A percentile compares a stretch with the other conserved stretches of the same genome.
phyloP scores from a whole-genome alignment of 1,140 invertebrate species.

The Aphelinus atriplicis region DNA sequence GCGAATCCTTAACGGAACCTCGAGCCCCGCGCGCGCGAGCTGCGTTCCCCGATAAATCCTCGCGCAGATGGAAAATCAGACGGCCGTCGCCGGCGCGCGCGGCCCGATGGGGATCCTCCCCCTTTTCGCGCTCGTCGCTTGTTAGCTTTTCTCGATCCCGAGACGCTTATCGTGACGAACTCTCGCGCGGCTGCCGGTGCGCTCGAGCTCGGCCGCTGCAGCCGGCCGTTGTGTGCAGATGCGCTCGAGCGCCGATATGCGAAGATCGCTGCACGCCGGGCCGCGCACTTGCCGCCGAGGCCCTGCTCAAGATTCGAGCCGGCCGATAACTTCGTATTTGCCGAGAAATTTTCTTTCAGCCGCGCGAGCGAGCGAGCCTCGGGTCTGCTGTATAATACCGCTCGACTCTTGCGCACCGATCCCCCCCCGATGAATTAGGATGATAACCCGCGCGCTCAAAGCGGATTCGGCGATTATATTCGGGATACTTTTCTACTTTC shows the following conservation, averaged over 20 bases:
- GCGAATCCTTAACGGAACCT: conserved; percentile 51
- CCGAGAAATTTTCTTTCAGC: conserved; percentile 22
- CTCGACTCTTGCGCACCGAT: too few species aligned
- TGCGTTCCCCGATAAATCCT: conserved; percentile 47
- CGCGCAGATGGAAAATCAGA: background rate
- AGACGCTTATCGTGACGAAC: conserved; percentile 16
- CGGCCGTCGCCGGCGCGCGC: background rate
- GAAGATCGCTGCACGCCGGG: background rate
- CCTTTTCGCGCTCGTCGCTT: conserved; percentile 44
- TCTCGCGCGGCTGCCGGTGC: background rate
- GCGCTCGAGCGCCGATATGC: background rate
- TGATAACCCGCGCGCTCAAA: conserved; percentile 24
- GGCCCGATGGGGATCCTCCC: background rate
- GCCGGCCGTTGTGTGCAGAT: background rate
- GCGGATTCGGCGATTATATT: conserved; percentile 19
- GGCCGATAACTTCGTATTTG: conserved; percentile 28
- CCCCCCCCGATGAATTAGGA: conserved; percentile 18
- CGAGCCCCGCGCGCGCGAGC: conserved; percentile 7
- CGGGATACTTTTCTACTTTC: conserved; percentile 5
- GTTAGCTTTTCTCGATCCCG: conserved; percentile 18
- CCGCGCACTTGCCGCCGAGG: conserved; percentile 6
- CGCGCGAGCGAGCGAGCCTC: background rate
- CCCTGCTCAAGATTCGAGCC: conserved; percentile 2
- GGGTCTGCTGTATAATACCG: conserved; percentile 21
- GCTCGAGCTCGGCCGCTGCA: too few species aligned